A percentile compares a stretch with the other conserved stretches of the same genome.
Conservation (phyloP, 2,888 invertebrate genomes). For the Tachystola acroxantha region DNA sequence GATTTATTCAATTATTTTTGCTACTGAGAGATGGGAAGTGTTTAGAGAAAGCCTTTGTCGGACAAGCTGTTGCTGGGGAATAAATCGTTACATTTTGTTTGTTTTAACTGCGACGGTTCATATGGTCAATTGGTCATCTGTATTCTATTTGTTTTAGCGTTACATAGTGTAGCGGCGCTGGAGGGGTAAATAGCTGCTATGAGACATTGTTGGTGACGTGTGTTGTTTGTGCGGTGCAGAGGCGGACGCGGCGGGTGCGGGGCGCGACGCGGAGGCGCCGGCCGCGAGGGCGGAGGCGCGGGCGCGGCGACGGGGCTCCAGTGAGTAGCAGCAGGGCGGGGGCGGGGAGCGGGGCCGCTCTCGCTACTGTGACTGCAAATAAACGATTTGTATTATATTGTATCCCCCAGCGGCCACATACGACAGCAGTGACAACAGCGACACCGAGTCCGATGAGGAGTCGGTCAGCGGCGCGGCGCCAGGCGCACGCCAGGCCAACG, state of each 20-base stretch:
- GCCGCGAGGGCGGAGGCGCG: conserved; percentile 19
- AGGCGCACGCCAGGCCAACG: not conserved
- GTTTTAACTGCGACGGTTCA: no score
- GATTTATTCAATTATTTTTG: no score
- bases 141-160: no score
- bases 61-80: no score
- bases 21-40: no score
- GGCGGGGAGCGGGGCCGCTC: no score
- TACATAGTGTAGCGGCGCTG: no score
- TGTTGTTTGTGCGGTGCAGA: conserved; percentile 15
- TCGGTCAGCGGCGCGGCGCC: conserved; percentile 11
- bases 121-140: no score
- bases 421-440: conserved; percentile 63
- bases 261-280: conserved; percentile 10
- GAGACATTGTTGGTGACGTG: not conserved
- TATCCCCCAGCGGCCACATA: conserved; percentile 49
- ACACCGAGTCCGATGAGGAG: conserved; percentile 41
- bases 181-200: no score
- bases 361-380: no score
- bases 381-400: not conserved
- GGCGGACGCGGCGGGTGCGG: conserved; percentile 14
- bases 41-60: no score
- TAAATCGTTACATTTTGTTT: no score
- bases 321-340: conserved; percentile 21
- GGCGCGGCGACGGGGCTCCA: conserved; percentile 37